These are phyloP conservation scores for Dasyprocta punctata DNA, from an alignment of 2,113 vertebrate species.

Conservation along the genomic window DNA sequence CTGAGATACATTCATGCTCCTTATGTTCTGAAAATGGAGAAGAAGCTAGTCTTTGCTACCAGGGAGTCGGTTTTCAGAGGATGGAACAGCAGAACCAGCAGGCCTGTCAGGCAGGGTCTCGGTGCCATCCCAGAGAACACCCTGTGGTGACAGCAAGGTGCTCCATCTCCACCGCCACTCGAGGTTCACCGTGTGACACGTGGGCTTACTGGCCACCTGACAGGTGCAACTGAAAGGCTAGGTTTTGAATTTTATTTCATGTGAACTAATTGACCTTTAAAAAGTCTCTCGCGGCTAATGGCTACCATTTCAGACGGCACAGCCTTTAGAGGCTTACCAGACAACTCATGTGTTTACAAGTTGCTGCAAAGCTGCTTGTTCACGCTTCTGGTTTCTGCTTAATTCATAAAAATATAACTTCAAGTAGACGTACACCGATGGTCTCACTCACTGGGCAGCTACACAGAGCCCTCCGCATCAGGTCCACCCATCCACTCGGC, in stretches of 20 bases:
- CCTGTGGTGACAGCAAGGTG: background rate
- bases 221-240: background rate
- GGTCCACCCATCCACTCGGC: background rate
- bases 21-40: background rate
- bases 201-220: background rate
- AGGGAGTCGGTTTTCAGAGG: background rate
- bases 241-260: background rate
- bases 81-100: background rate
- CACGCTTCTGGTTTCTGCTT: conserved; percentile 29
- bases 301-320: background rate
- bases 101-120: background rate
- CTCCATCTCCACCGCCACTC: background rate
- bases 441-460: background rate
- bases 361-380: conserved; percentile 17
- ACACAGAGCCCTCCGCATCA: background rate
- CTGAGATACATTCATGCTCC: background rate
- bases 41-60: background rate
- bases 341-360: background rate
- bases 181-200: background rate
- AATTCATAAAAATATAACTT: conserved; percentile 44
- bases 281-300: background rate
- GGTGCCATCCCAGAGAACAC: background rate
- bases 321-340: background rate
- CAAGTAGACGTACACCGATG: background rate
- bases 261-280: conserved; percentile 12